Evolutionary conservation across 2,113 vertebrate species (phyloP).

Genomic region (Falcunculus frontatus): DNA sequence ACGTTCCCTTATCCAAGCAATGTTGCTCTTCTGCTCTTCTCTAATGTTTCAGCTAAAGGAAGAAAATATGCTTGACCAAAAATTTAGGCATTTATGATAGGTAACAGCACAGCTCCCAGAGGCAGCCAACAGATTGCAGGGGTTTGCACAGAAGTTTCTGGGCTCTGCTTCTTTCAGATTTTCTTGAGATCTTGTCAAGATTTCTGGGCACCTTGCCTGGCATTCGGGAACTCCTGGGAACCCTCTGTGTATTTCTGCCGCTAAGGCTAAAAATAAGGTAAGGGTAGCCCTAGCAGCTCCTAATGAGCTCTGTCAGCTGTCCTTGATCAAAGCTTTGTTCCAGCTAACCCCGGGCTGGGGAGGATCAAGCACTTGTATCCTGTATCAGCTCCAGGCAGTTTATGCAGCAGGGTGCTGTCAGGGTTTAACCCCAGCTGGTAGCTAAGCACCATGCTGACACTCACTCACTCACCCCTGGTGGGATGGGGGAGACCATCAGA

Average conservation of each 20-base stretch:
- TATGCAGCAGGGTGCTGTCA: neutral
- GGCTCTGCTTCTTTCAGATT: neutral
- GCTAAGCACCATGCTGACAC: neutral
- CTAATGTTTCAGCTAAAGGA: neutral
- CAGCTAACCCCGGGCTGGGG: fast-evolving
- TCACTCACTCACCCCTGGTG: no score
- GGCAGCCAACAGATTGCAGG: neutral
- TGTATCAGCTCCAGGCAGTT: neutral
- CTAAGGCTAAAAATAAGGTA: neutral
- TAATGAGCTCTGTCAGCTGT: neutral
- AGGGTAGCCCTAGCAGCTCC: neutral
- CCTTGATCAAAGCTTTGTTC: neutral
- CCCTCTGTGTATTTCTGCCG: neutral
- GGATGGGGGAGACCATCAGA: neutral
- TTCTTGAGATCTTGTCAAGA: neutral
- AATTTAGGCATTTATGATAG: neutral
- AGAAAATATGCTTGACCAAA: neutral
- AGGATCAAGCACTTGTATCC: neutral
- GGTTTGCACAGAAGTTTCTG: neutral
- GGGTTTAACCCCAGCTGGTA: neutral
- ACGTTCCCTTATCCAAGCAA: neutral
- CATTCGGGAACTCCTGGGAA: fast-evolving
- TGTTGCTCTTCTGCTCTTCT: neutral
- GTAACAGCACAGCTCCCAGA: neutral
- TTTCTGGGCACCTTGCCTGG: neutral